Evolutionary conservation across 92 coral and sea anemone genomes (phyloP), one percentile per base, ranked within the genome.

Genomic region (Heliopora coerulea): DNA sequence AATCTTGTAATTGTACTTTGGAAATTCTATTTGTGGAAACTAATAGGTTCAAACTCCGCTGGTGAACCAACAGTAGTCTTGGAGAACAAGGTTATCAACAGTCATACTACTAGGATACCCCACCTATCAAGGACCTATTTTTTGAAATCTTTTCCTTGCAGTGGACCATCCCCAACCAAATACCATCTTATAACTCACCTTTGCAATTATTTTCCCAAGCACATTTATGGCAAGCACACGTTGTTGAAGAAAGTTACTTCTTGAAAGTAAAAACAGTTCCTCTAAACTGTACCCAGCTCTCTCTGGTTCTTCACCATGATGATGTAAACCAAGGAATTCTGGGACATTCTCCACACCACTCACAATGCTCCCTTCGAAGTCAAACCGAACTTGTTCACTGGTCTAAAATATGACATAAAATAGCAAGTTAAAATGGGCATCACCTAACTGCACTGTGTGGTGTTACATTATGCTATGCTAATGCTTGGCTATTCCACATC

Each of bases 191-290:
- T 15, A 42, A 35, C 3, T 3, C 15, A 89, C 99, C 96, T 90
- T 86, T 75, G 74, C 79, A 25, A 88, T 78, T 54, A 95, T 86
- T 62, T 87, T 90, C n/a, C 95, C 88, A 74, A 95, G 69, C 13
- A 87, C 87, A 80, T 90, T 91, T 56, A 95, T 65, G 24, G 96
- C 99, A 42, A 95, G 81, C 73, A 95, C 91, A 20, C 99, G 89
- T 84, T 95, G 99, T 60, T 90, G 99, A 49, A 90, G 69, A 67
- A 95, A 90, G 63, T 85, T 95, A 83, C 99, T 95, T 80, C 99
- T 87, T 25, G 99, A 86, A 28, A 95, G 76, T 41, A 95, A 40
- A 58, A 86, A 88, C 39, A 95, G 69, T 65, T 95, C 99, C 60
- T 95, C 99, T 0, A 95, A 87, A 8, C 91, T 87, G 58, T 95